Evolutionary conservation across 2,113 vertebrate species (phyloP).

Genomic region (Salvelinus fontinalis): DNA sequence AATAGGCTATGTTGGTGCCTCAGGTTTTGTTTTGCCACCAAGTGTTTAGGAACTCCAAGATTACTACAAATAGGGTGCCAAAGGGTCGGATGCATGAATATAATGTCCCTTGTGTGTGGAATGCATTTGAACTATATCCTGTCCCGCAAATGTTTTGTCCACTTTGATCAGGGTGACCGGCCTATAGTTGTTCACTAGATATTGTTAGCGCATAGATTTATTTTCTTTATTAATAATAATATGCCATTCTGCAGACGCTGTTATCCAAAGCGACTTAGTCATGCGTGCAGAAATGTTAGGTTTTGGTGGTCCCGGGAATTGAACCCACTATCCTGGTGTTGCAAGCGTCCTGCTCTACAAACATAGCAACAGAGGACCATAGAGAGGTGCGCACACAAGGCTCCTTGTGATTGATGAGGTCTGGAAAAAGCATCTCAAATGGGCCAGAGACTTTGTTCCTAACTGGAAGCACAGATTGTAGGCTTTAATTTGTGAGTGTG

Average conservation of each 20-base stretch:
- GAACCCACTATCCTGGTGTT: too few species aligned
- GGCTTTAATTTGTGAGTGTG: constrained; percentile 13
- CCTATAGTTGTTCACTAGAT: constrained; percentile 35
- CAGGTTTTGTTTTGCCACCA: neutral
- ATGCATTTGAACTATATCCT: constrained; percentile 34
- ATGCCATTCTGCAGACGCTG: too few species aligned
- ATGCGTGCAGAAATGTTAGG: too few species aligned
- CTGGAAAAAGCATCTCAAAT: constrained; percentile 52
- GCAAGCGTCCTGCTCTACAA: too few species aligned
- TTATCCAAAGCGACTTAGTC: too few species aligned
- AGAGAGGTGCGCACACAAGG: neutral
- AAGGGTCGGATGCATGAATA: constrained; percentile 22
- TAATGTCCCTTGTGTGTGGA: constrained; percentile 1
- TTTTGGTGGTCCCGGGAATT: too few species aligned
- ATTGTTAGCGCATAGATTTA: constrained; percentile 28
- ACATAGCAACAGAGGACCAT: neutral
- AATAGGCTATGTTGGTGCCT: constrained; percentile 4
- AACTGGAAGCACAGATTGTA: neutral
- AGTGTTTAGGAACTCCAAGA: constrained; percentile 35
- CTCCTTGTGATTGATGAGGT: constrained; percentile 31
- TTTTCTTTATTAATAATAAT: too few species aligned
- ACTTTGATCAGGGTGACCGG: constrained; percentile 28
- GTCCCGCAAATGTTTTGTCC: constrained; percentile 51
- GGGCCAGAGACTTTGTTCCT: constrained; percentile 38
- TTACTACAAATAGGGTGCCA: constrained; percentile 37